Base-by-base conservation (phyloP, 2,113 vertebrate genomes). In the Xiphias gladius region DNA sequence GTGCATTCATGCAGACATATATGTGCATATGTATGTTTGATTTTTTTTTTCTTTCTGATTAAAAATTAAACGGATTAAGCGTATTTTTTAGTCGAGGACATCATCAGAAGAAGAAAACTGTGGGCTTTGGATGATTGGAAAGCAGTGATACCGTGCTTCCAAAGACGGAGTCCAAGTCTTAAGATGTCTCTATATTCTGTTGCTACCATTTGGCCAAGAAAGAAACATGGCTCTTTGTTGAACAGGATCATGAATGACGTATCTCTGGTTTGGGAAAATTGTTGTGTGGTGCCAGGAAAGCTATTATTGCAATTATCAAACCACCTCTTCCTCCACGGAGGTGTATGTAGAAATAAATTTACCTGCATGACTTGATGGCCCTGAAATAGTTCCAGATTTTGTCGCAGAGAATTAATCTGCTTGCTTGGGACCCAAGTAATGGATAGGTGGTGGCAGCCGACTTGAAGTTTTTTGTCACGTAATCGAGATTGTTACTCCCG, bases 41-140 rank as follows among this genome's bases (percentile, higher is more conserved):
- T 76, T 76, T 52, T 67, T 10, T n/a, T n/a, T 74, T 76, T 65
- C 22, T 54, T 17, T 61, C 2, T 35, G 19, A 76, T 84, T 58
- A 82, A 86, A 71, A 35, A 85, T 82, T n/a, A 1, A 86, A 73
- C 7, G 16, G 52, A 35, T 9, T 6, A 52, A 84, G 63, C 48
- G 24, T 58, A 62, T 65, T 26, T 41, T 65, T 48, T 72, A 39
- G 73, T 58, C 0, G 12, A 63, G 32, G 12, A 55, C 30, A 24
- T 72, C 20, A 35, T 58, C 5, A 59, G 48, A 43, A 20, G 14
- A 78, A 43, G 35, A 55, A 24, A 48, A 30, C 11, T 41, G 32
- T 17, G 1, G 61, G 71, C 19, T 58, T 39, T 32, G 28, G 41
- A 35, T 68, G 81, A 39, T 32, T 43, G 14, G 12, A 67, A 37